Conservation (phyloP, 1,140 invertebrate genomes). For the Oncopeltus fasciatus region DNA sequence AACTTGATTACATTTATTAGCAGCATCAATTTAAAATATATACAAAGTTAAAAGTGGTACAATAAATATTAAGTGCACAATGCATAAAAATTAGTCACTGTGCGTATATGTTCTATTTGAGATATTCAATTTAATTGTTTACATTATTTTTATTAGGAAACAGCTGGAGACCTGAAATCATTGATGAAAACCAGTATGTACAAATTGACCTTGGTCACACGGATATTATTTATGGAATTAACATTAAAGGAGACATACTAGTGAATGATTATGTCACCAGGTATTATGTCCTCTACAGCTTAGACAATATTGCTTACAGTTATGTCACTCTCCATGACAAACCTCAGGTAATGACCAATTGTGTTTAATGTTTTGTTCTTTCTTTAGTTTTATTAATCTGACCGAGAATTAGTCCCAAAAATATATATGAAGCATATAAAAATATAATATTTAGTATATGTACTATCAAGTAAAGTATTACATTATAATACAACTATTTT, state of each 20-base stretch:
- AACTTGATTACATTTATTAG: no score
- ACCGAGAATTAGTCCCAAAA: no score
- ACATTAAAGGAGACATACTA: slow-evolving; percentile 43
- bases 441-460: no score
- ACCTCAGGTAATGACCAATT: slow-evolving; percentile 22
- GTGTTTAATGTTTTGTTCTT: slow-evolving; percentile 14
- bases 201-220: slow-evolving; percentile 46
- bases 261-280: slow-evolving; percentile 59
- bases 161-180: slow-evolving; percentile 43
- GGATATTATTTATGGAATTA: slow-evolving; percentile 54
- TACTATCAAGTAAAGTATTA: no score
- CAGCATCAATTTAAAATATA: no score
- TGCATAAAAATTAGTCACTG: no score
- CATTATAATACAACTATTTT: no score
- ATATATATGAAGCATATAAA: no score
- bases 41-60: no score
- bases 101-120: no score
- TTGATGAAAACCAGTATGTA: slow-evolving; percentile 47
- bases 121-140: background rate
- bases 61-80: no score
- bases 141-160: background rate
- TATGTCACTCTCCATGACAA: slow-evolving; percentile 30
- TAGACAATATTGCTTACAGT: slow-evolving; percentile 41
- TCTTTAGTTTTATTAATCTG: no score
- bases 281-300: slow-evolving; percentile 53